phyloP scores from a whole-genome alignment of 2,797 vertebrate genomes.

The Platalea minor region DNA sequence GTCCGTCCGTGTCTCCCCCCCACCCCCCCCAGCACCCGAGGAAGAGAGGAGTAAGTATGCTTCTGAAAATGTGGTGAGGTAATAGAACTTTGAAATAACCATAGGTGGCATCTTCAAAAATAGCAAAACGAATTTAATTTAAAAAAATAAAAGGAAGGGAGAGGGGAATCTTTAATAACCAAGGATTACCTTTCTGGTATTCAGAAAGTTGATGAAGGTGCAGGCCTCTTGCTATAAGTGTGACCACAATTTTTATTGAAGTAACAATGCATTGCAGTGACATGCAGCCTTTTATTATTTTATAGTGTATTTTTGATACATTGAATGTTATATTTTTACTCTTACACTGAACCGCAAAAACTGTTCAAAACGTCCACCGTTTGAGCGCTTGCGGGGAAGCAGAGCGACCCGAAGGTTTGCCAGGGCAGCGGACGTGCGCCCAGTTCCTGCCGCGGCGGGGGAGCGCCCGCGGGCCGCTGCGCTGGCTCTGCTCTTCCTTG shows the following conservation, averaged over 20 bases:
- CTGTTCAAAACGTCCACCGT: background rate
- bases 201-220: background rate
- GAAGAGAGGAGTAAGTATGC: background rate
- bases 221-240: background rate
- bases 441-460: background rate
- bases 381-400: background rate
- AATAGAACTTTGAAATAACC: background rate
- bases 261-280: background rate
- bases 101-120: background rate
- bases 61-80: background rate
- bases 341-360: background rate
- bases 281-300: background rate
- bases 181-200: background rate
- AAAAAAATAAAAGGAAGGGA: background rate
- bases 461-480: background rate
- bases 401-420: background rate
- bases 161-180: background rate
- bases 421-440: accelerated
- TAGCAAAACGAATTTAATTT: background rate
- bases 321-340: conserved; percentile 24
- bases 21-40: background rate
- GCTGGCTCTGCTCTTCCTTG: background rate
- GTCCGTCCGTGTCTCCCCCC: too few species aligned
- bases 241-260: background rate
- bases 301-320: conserved; percentile 8